Percentiles rank a stretch among this genome's conserved stretches.
Conservation (phyloP, 1,140 invertebrate genomes). For the Carposina sasakii region DNA sequence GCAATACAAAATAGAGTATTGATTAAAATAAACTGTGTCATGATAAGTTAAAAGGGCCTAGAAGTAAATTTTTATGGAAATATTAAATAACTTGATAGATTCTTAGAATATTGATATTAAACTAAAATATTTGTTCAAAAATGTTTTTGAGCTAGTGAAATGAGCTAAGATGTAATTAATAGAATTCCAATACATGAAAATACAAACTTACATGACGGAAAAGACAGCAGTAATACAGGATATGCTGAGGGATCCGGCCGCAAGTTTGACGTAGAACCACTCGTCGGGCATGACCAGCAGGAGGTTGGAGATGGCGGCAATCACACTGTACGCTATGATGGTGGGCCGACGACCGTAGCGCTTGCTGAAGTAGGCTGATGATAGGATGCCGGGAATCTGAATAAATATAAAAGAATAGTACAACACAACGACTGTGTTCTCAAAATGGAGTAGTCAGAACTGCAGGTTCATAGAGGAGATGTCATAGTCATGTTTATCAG, state of each 20-base stretch:
- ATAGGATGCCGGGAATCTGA: conserved; percentile 74
- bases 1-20: no score
- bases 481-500: no score
- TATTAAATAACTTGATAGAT: no score
- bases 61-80: no score
- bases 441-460: no score
- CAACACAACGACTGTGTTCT: no score
- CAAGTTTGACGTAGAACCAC: conserved; percentile 23
- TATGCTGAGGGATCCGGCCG: conserved; percentile 14
- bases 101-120: no score
- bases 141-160: no score
- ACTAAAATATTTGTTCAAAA: no score
- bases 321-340: conserved; percentile 11
- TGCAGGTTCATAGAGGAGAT: no score
- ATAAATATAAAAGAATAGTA: conserved; percentile 2
- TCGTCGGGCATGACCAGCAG: conserved; percentile 22
- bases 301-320: conserved; percentile 19
- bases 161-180: neutral
- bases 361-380: conserved; percentile 10
- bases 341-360: conserved; percentile 17
- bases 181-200: neutral
- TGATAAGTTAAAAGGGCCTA: no score
- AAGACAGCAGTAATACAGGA: conserved; percentile 19
- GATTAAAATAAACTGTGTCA: no score
- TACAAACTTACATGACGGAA: conserved; percentile 20